Base-by-base conservation (phyloP, 2,797 vertebrate species). In the Podarcis lilfordi region DNA sequence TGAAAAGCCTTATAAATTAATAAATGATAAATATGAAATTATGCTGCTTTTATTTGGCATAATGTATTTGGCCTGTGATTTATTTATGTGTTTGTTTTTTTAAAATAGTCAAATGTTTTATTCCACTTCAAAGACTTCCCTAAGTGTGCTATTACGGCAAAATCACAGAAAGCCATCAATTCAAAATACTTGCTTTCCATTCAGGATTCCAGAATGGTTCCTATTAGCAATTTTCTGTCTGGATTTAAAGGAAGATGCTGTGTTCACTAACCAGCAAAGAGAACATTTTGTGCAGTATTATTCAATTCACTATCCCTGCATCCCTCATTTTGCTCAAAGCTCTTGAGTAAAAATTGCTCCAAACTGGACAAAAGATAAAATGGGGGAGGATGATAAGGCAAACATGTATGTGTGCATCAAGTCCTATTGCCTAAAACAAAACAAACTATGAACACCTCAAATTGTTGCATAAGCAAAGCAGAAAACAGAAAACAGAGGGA, bases 1-100 rank as follows among this genome's bases (percentile, higher is more conserved):
- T 55, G 50, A 55, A 55, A 55, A 55, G 13, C 50, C 13, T 55
- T 55, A 55, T 55, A 64, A 64, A 64, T 64, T 19, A 64, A 64
- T 23, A 64, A 64, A 64, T 64, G 21, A 64, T 19, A 19, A 86
- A n/a, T 35, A 19, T 55, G 23, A 92, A 93, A 94, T 92, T 91
- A 92, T 92, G 66, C 9, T 71, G 89, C 71, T 64, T 2, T 55
- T 23, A 64, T 71, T 90, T 91, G 89, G 79, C 13, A 68, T 50
- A 35, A 2, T 85, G 45, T 84, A 89, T 85, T 77, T 89, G 32
- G 45, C 11, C 61, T 91, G 40, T 89, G 71, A 19, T 69, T 69
- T 72, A n/a, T 29, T 27, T 59, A 40, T 80, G 50, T 55, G 50
- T 55, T 55, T 15, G 13, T 15, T 13, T 50, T 19, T 1, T 27